Evolutionary conservation across 1,140 invertebrate genomes (phyloP), one percentile per base, ranked within the genome.

Genomic region (Prorops nasuta): DNA sequence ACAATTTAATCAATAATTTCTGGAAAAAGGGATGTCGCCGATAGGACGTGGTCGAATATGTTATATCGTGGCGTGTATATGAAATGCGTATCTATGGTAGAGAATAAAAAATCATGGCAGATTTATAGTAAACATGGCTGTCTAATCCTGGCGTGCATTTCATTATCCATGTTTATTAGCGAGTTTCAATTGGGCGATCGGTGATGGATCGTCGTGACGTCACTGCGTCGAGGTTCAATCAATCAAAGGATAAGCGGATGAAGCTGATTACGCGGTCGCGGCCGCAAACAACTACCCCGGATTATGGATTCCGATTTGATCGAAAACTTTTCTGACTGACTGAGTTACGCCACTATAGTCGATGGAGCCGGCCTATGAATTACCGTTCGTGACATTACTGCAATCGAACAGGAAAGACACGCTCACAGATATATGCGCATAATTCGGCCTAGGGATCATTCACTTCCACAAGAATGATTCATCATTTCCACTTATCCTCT

Each of bases 191-290:
- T 49, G 55, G 51, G 45, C 58, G 54, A 64, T 61, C 59, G 48
- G 50, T 70, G 66, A 68, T 70, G 55, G 62, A 67, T 70, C 58
- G 45, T 44, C 31, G 40, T 55, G 49, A 58, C 51, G 59, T 57
- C 50, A 53, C 51, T 48, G 52, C 48, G 4, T 28, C 51, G 47
- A 51, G 56, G 59, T 61, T 54, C 64, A 65, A 70, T 67, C 67
- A 67, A 67, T 70, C 67, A 68, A 59, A 56, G 66, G 65, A 68
- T 67, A 70, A 70, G 58, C 64, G 63, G 61, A 67, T 67, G 58
- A 64, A 66, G 66, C 52, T 62, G 60, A 66, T 64, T 61, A 65
- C 56, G 24, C 37, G 54, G 56, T n/a, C 34, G 34, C 34, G 56
- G 46, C 56, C 51, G 54, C 55, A 63, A 62, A 60, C 55, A 63